A percentile compares a stretch with the other conserved stretches of the same genome.
Conservation (phyloP, 1,140 invertebrate species). For the Holotrichia oblita region DNA sequence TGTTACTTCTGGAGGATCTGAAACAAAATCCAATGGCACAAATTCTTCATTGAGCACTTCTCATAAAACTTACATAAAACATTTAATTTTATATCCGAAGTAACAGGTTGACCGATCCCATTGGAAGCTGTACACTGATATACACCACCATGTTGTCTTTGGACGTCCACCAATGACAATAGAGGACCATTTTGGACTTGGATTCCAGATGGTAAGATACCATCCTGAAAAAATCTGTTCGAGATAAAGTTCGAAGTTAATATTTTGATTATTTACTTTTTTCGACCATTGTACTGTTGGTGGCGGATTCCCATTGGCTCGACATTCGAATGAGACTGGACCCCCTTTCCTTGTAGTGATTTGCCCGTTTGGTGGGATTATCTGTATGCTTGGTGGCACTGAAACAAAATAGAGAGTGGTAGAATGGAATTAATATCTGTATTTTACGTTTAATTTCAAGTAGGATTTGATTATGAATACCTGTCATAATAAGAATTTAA, state of each 20-base stretch:
- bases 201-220: slow-evolving; percentile 57
- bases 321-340: slow-evolving; percentile 64
- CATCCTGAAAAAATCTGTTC: slow-evolving; percentile 52
- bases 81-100: slow-evolving; percentile 67
- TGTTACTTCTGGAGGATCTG: slow-evolving; percentile 74
- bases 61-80: slow-evolving; percentile 66
- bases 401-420: too few species aligned
- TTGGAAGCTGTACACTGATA: slow-evolving; percentile 74
- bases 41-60: too few species aligned
- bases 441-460: too few species aligned
- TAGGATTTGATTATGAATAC: too few species aligned
- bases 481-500: too few species aligned
- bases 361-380: slow-evolving; percentile 57
- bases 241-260: not conserved
- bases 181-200: slow-evolving; percentile 58
- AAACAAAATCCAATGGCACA: slow-evolving; percentile 13
- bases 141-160: slow-evolving; percentile 69
- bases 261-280: slow-evolving; percentile 58
- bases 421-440: too few species aligned
- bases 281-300: slow-evolving; percentile 65
- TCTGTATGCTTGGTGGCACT: slow-evolving; percentile 60
- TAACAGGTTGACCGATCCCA: slow-evolving; percentile 70
- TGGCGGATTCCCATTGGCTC: slow-evolving; percentile 63
- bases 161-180: slow-evolving; percentile 66
- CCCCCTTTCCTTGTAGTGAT: slow-evolving; percentile 62